These are phyloP conservation scores for Collichthys lucidus DNA, from an alignment of 2,113 vertebrate genomes.

Conservation along the genomic window DNA sequence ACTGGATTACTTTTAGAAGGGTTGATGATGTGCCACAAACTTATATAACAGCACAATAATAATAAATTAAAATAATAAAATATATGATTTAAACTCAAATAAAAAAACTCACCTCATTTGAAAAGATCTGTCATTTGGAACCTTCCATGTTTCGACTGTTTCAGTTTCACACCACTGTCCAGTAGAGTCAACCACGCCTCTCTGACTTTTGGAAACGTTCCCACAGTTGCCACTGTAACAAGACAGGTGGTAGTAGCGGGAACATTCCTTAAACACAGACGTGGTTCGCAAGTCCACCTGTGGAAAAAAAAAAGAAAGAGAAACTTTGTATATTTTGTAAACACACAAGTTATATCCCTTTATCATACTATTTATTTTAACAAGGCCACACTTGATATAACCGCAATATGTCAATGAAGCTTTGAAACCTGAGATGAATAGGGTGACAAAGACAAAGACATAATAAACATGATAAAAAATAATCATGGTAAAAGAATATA, in stretches of 20 bases:
- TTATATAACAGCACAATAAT: neutral
- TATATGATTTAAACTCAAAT: neutral
- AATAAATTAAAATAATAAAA: neutral
- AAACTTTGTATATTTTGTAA: too few relatives aligned
- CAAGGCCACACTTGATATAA: too few relatives aligned
- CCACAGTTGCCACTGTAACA: slow-evolving; percentile 65
- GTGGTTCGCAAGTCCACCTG: slow-evolving; percentile 73
- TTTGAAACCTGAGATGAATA: too few relatives aligned
- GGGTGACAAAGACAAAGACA: too few relatives aligned
- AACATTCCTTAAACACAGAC: slow-evolving; percentile 39
- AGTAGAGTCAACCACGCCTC: slow-evolving; percentile 31
- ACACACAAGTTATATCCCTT: neutral
- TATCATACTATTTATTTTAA: too few relatives aligned
- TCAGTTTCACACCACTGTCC: slow-evolving; percentile 74
- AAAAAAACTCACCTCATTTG: slow-evolving; percentile 53
- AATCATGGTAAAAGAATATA: too few relatives aligned
- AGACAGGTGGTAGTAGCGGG: accelerated
- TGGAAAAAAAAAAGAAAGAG: too few relatives aligned
- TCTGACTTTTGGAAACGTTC: accelerated
- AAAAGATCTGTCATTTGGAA: slow-evolving; percentile 73
- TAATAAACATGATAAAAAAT: too few relatives aligned
- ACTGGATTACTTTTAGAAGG: neutral
- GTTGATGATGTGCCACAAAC: neutral
- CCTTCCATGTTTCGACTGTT: slow-evolving; percentile 29
- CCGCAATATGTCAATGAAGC: too few relatives aligned